phyloP scores from a whole-genome alignment of 2,797 vertebrate genomes.

The Phyllotis vaccarum region DNA sequence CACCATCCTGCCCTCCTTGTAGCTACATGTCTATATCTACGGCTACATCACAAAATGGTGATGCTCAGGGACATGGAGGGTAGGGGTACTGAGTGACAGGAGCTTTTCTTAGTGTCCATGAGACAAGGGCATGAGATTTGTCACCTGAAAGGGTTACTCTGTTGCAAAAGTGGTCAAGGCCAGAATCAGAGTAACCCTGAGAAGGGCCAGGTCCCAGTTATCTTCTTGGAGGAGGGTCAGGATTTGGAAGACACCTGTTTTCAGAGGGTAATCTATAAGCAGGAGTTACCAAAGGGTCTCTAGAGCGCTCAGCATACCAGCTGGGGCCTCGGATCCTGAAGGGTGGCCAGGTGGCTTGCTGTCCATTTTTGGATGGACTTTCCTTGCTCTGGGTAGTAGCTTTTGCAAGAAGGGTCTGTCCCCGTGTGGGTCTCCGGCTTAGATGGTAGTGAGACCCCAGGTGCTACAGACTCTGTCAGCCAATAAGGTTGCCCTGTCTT shows the following conservation, averaged over 20 bases:
- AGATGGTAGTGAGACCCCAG: accelerated
- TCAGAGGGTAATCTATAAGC: not conserved
- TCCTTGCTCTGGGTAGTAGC: not conserved
- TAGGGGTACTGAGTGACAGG: no score
- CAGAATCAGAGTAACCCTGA: not conserved
- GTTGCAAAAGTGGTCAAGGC: not conserved
- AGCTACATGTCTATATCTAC: not conserved
- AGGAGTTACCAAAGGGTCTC: not conserved
- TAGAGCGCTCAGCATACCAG: not conserved
- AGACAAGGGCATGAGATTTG: accelerated
- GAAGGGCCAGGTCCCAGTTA: not conserved
- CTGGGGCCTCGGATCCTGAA: not conserved
- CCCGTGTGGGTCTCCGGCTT: not conserved
- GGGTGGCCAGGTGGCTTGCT: no score
- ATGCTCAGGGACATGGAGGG: not conserved
- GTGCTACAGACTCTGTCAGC: not conserved
- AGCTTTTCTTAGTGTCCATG: accelerated
- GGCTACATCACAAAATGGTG: not conserved
- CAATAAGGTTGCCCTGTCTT: accelerated
- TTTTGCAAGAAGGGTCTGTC: not conserved
- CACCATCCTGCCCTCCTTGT: not conserved
- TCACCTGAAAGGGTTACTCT: not conserved
- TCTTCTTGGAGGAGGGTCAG: not conserved
- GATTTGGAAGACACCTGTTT: not conserved
- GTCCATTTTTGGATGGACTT: not conserved